Percentiles rank a stretch among this genome's conserved stretches.
These are phyloP conservation scores for Biston betularia DNA, from an alignment of 2,888 invertebrate genomes.

Conservation along the genomic window DNA sequence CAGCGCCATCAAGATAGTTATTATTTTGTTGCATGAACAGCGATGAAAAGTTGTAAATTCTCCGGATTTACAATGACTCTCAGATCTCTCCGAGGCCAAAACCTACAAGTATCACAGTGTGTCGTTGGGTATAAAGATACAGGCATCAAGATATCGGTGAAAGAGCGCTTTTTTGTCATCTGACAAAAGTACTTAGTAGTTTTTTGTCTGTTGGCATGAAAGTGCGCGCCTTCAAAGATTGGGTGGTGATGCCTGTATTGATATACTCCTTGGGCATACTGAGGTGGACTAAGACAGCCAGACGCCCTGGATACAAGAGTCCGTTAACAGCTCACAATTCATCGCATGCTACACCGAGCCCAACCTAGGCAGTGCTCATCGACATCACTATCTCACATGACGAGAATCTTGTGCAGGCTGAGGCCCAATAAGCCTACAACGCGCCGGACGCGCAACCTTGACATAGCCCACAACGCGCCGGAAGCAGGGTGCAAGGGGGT, in stretches of 20 bases:
- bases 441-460: too few relatives aligned
- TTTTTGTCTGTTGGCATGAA: background rate
- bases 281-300: background rate
- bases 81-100: background rate
- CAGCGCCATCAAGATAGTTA: background rate
- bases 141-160: background rate
- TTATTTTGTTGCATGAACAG: background rate
- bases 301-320: background rate
- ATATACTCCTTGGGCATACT: background rate
- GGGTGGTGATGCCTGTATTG: background rate
- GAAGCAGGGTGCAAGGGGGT: too few relatives aligned
- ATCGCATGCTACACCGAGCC: too few relatives aligned
- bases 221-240: background rate
- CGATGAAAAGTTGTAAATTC: background rate
- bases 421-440: too few relatives aligned
- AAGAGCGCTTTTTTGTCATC: background rate
- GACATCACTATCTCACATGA: too few relatives aligned
- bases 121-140: background rate
- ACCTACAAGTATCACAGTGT: background rate
- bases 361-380: too few relatives aligned
- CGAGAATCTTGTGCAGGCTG: too few relatives aligned
- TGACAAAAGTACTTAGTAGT: background rate
- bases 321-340: too few relatives aligned
- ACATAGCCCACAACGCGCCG: too few relatives aligned
- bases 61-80: background rate